These are phyloP conservation scores for Holothuria glaberrima DNA, from an alignment of 35 echinoderm and acorn worm genomes.

Conservation along the genomic window DNA sequence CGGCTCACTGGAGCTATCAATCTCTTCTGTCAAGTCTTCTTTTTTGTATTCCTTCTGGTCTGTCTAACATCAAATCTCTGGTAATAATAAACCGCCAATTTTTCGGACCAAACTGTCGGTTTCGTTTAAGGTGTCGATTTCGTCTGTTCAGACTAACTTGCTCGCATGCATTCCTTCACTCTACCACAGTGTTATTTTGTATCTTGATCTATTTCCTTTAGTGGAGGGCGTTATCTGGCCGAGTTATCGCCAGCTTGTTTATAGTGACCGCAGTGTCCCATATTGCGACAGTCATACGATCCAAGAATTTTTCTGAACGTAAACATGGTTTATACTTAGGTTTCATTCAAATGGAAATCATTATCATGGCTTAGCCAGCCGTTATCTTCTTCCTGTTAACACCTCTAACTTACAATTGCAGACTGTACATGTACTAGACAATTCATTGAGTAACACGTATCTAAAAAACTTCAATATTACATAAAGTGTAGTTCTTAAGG, in stretches of 20 bases:
- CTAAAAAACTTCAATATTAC: no score
- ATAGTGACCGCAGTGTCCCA: conserved; percentile 9
- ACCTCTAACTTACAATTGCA: no score
- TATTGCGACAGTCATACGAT: conserved; percentile 10
- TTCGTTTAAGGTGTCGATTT: conserved; percentile 28
- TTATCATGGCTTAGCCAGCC: no score
- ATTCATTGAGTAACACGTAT: no score
- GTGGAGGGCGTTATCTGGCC: not conserved
- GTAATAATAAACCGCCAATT: not conserved
- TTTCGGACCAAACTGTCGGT: not conserved
- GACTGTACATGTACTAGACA: no score
- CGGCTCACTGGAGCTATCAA: conserved; percentile 22
- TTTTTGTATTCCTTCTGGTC: not conserved
- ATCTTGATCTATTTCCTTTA: not conserved
- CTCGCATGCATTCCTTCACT: not conserved
- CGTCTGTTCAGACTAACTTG: not conserved
- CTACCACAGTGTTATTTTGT: not conserved
- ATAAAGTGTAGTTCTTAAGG: no score
- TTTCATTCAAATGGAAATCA: not conserved
- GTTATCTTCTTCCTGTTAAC: no score
- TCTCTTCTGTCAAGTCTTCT: conserved; percentile 34
- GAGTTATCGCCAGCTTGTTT: conserved; percentile 9
- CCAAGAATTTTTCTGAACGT: conserved; percentile 8
- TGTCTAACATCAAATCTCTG: no score
- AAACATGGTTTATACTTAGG: not conserved